phyloP scores from a whole-genome alignment of 35 echinoderm and acorn worm genomes.

The Diadema setosum region DNA sequence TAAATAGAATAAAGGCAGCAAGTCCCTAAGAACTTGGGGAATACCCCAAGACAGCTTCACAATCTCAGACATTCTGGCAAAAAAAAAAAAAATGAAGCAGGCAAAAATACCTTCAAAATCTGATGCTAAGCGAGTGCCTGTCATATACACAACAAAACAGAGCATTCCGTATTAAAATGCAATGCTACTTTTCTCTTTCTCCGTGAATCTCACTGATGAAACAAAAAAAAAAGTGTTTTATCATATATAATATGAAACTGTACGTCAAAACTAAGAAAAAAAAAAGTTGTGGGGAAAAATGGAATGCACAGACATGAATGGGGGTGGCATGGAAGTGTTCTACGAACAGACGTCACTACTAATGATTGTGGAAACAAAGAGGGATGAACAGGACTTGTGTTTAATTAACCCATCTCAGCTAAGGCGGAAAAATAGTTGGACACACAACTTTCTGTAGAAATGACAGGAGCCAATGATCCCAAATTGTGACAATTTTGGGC shows the following conservation, averaged over 20 bases:
- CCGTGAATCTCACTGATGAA: not conserved
- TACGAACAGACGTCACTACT: not conserved
- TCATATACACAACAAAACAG: slow-evolving; percentile 14
- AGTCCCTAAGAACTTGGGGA: too few relatives aligned
- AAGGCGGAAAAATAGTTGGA: too few relatives aligned
- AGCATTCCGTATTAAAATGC: slow-evolving; percentile 7
- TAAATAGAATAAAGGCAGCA: too few relatives aligned
- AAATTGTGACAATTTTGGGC: too few relatives aligned
- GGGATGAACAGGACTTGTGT: not conserved
- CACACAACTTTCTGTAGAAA: too few relatives aligned
- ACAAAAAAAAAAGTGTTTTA: not conserved
- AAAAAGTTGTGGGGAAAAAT: not conserved
- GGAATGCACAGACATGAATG: not conserved
- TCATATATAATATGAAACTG: not conserved
- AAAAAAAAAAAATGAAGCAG: slow-evolving; percentile 10
- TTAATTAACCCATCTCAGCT: slow-evolving; percentile 8
- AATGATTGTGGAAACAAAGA: not conserved
- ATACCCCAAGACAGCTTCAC: not conserved
- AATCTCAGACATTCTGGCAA: not conserved
- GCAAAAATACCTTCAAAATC: slow-evolving; percentile 35
- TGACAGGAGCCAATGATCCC: too few relatives aligned
- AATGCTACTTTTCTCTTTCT: not conserved
- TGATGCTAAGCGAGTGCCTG: slow-evolving; percentile 24
- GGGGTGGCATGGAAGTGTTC: not conserved
- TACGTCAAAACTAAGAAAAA: not conserved